A percentile compares a stretch with the other conserved stretches of the same genome.
These are phyloP conservation scores for Macroramphosus scolopax DNA, from an alignment of 2,797 vertebrate genomes.

Conservation along the genomic window DNA sequence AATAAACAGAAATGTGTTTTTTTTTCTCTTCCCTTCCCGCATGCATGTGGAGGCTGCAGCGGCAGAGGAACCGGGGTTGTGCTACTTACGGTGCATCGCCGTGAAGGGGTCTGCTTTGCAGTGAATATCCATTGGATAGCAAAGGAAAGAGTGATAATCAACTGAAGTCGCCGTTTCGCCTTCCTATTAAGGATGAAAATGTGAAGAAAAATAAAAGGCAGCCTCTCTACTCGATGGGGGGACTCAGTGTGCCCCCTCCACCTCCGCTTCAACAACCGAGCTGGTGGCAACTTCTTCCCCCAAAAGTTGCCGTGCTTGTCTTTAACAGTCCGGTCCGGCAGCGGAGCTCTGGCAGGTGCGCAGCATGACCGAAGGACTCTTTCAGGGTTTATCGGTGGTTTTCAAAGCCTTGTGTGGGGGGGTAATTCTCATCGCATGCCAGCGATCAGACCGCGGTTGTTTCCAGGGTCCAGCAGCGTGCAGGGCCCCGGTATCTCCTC, in stretches of 20 bases:
- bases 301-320: slow-evolving; percentile 71
- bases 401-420: slow-evolving; percentile 65
- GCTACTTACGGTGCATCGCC: slow-evolving; percentile 98
- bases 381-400: no score
- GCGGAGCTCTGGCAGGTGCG: slow-evolving; percentile 77
- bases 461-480: slow-evolving; percentile 56
- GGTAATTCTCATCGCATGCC: slow-evolving; percentile 66
- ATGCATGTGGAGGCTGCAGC: slow-evolving; percentile 31
- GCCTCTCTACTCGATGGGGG: slow-evolving; percentile 57
- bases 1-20: slow-evolving; percentile 2
- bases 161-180: slow-evolving; percentile 99
- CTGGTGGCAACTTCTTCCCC: slow-evolving; percentile 65
- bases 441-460: slow-evolving; percentile 35
- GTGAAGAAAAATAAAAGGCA: slow-evolving; percentile 58
- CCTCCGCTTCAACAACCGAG: slow-evolving; percentile 46
- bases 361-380: slow-evolving; percentile 75
- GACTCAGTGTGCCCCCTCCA: slow-evolving; percentile 55
- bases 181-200: slow-evolving; percentile 64
- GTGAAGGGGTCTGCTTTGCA: slow-evolving; percentile 99
- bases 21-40: slow-evolving; percentile 11
- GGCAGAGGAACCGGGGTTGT: slow-evolving; percentile 30
- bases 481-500: slow-evolving; percentile 67
- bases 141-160: slow-evolving; percentile 97
- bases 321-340: slow-evolving; percentile 71
- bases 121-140: slow-evolving; percentile 99